Evolutionary conservation across 2,113 vertebrate genomes (phyloP).

Genomic region (Phocoena sinus): DNA sequence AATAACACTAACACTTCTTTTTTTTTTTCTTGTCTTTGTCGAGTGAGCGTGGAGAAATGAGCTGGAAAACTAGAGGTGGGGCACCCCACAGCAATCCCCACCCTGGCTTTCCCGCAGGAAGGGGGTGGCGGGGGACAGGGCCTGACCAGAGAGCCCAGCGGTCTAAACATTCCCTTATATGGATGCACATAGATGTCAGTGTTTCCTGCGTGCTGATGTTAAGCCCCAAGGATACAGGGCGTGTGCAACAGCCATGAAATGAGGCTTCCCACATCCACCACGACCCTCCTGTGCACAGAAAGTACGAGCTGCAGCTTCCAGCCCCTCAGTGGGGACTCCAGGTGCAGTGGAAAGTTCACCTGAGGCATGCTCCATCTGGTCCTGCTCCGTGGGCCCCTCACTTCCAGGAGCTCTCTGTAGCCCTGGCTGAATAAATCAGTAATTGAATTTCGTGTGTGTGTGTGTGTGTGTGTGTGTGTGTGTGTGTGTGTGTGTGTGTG

Average conservation of each 20-base stretch:
- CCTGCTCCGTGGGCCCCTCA: neutral
- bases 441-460: neutral
- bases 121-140: neutral
- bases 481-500: no score
- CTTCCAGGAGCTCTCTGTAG: neutral
- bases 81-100: neutral
- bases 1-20: neutral
- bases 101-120: neutral
- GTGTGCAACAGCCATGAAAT: neutral
- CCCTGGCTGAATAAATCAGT: neutral
- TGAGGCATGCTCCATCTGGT: neutral
- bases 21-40: neutral
- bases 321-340: neutral
- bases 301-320: neutral
- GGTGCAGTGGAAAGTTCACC: neutral
- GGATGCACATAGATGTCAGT: neutral
- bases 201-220: neutral
- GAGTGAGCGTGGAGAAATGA: neutral
- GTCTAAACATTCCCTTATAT: constrained; percentile 60
- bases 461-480: no score
- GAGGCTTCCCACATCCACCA: neutral
- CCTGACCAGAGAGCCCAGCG: neutral
- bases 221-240: neutral
- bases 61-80: neutral
- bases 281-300: neutral